These are phyloP conservation scores for Adoxophyes honmai DNA, from an alignment of 1,140 invertebrate species.

Conservation along the genomic window DNA sequence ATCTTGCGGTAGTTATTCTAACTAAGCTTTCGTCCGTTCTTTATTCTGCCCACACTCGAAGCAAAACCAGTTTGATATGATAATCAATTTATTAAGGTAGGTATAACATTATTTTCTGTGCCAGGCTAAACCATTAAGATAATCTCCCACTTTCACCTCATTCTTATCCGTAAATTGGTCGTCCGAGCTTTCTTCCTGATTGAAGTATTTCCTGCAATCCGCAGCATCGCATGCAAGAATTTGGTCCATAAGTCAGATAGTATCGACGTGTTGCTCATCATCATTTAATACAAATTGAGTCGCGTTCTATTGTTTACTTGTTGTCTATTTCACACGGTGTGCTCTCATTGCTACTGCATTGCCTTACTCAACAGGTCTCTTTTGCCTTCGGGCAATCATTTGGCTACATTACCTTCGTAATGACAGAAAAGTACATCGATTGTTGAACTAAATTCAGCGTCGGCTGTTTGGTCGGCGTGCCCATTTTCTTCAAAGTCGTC, in stretches of 20 bases:
- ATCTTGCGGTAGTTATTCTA: background rate
- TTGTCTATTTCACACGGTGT: background rate
- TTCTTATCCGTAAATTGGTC: background rate
- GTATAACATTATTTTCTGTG: constrained; percentile 2
- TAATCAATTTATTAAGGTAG: constrained; percentile 14
- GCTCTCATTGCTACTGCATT: background rate
- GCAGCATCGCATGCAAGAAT: constrained; percentile 1
- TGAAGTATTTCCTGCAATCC: background rate
- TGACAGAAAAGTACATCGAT: too few relatives aligned
- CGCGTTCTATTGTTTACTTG: background rate
- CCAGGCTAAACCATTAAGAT: background rate
- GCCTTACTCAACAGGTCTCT: too few relatives aligned
- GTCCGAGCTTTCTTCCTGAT: background rate
- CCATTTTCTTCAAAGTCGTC: too few relatives aligned
- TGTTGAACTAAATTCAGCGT: too few relatives aligned
- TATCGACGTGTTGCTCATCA: background rate
- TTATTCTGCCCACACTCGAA: constrained; percentile 16
- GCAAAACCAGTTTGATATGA: constrained; percentile 17
- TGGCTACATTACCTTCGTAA: too few relatives aligned
- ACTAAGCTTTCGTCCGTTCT: constrained; percentile 12
- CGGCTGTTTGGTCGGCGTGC: too few relatives aligned
- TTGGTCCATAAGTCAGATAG: background rate
- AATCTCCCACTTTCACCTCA: constrained; percentile 19
- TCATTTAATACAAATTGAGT: background rate
- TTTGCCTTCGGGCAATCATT: too few relatives aligned